Evolutionary conservation across 2,888 invertebrate genomes (phyloP).

Genomic region (Melieria omissa): DNA sequence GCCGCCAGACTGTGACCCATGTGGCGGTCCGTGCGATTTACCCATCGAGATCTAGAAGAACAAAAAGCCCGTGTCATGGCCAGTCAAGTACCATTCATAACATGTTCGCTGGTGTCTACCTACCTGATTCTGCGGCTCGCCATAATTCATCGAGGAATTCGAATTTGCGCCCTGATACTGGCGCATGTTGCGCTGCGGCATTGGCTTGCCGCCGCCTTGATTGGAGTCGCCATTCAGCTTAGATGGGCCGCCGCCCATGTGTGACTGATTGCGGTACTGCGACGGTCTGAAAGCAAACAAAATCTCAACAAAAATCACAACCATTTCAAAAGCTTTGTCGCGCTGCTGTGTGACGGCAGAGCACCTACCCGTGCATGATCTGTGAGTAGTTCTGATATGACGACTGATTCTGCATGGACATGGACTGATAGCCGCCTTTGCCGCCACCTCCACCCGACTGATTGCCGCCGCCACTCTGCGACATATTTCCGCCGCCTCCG

Average conservation of each 20-base stretch:
- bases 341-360: background rate
- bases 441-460: slow-evolving; percentile 44
- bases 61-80: background rate
- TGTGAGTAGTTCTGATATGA: slow-evolving; percentile 58
- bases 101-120: slow-evolving; percentile 4
- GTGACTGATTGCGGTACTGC: slow-evolving; percentile 57
- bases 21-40: slow-evolving; percentile 58
- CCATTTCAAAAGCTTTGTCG: background rate
- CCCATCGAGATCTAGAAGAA: slow-evolving; percentile 46
- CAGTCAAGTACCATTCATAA: background rate
- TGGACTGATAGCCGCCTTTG: slow-evolving; percentile 54
- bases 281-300: slow-evolving; percentile 48
- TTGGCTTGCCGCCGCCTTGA: slow-evolving; percentile 56
- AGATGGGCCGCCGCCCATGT: slow-evolving; percentile 52
- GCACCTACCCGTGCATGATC: slow-evolving; percentile 54
- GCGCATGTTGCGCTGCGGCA: slow-evolving; percentile 62
- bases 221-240: slow-evolving; percentile 64
- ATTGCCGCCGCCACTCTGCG: slow-evolving; percentile 41
- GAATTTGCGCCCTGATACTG: slow-evolving; percentile 60
- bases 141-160: slow-evolving; percentile 58
- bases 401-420: slow-evolving; percentile 58
- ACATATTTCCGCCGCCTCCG: slow-evolving; percentile 39
- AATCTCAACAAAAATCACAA: background rate
- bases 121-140: slow-evolving; percentile 51
- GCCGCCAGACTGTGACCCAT: slow-evolving; percentile 50